Conservation (phyloP, 2,113 vertebrate species). For the Actinemys pallida region DNA sequence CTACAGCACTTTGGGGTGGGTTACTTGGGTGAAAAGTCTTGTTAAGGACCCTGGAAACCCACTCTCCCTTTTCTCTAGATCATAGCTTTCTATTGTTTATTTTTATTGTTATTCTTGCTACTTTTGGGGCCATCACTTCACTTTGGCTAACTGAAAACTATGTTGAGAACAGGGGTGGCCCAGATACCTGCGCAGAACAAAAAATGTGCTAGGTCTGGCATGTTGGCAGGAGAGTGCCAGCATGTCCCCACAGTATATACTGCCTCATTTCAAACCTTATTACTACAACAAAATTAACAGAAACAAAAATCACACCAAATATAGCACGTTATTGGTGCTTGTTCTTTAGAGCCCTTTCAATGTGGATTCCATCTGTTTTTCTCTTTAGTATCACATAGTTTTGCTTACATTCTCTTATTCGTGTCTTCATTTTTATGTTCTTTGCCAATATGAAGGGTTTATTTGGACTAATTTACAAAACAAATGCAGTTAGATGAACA, state of each 20-base stretch:
- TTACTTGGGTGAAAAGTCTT: background rate
- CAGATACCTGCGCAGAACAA: background rate
- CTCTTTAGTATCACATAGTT: background rate
- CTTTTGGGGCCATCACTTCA: background rate
- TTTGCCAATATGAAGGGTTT: constrained; percentile 38
- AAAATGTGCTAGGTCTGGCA: accelerated
- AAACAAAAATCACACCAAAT: background rate
- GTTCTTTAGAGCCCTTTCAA: background rate
- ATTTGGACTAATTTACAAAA: constrained; percentile 58
- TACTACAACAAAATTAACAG: background rate
- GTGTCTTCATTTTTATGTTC: constrained; percentile 24
- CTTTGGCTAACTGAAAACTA: background rate
- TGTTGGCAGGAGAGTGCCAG: background rate
- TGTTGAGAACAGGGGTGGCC: background rate
- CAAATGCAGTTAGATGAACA: constrained; percentile 35
- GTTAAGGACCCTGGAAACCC: background rate
- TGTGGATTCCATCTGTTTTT: background rate
- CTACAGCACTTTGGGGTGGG: background rate
- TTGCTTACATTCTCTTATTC: constrained; percentile 13
- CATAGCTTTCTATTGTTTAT: background rate
- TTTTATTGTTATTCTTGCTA: background rate
- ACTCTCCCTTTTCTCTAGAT: background rate
- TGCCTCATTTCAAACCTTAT: background rate
- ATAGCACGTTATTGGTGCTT: background rate
- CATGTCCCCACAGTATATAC: background rate